These are phyloP conservation scores for Leptocoma aspasia DNA, from an alignment of 2,113 vertebrate species.

Conservation along the genomic window DNA sequence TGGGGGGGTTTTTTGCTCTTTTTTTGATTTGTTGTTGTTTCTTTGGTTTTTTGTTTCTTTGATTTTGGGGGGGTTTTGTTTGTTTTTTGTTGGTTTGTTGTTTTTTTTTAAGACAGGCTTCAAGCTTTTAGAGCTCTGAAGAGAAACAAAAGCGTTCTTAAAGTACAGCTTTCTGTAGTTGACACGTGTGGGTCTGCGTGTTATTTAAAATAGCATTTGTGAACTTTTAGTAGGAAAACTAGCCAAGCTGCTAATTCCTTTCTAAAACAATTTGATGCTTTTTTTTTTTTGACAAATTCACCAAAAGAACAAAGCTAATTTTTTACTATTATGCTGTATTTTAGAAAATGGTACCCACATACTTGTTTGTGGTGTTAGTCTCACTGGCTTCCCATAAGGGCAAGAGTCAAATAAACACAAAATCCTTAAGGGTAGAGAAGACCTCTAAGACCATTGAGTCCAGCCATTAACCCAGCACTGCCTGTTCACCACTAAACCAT, in stretches of 20 bases:
- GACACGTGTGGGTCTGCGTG: accelerated
- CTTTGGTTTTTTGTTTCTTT: neutral
- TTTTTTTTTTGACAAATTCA: neutral
- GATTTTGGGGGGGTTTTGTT: accelerated
- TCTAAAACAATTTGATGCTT: neutral
- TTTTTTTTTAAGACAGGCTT: neutral
- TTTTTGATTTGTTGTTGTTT: neutral
- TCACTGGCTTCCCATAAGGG: neutral
- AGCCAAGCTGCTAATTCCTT: neutral
- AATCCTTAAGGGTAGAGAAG: neutral
- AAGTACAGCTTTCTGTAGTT: neutral
- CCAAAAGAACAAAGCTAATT: neutral
- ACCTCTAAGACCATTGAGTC: neutral
- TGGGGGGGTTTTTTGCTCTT: too few species aligned
- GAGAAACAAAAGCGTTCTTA: neutral
- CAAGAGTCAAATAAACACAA: neutral
- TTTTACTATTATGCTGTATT: neutral
- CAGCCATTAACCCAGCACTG: neutral
- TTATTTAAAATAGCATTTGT: neutral
- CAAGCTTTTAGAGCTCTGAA: neutral
- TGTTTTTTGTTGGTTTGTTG: neutral
- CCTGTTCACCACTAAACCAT: neutral
- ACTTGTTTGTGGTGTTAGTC: neutral
- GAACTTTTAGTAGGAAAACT: neutral
- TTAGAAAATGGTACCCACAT: neutral